These are phyloP conservation scores for Drosophila vallismaia DNA, from an alignment of 2,888 invertebrate species.

Conservation along the genomic window DNA sequence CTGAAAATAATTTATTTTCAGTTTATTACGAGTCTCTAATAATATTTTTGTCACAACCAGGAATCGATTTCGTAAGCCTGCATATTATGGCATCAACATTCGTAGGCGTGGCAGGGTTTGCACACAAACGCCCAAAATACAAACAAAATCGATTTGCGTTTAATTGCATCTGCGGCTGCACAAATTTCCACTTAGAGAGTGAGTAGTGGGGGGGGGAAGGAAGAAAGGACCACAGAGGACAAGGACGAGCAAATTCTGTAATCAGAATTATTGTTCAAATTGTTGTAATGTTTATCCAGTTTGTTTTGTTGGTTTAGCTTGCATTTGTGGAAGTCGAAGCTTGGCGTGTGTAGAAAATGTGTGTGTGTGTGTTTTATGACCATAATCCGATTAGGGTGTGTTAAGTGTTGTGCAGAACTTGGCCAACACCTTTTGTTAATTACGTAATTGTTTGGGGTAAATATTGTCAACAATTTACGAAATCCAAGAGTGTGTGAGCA, in stretches of 20 bases:
- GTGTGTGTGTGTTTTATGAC: conserved; percentile 41
- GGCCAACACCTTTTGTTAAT: conserved; percentile 64
- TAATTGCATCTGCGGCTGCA: conserved; percentile 72
- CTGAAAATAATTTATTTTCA: not conserved
- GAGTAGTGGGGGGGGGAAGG: conserved; percentile 3
- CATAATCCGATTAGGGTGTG: conserved; percentile 56
- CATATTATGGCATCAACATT: conserved; percentile 22
- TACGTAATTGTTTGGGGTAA: conserved; percentile 61
- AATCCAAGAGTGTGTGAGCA: conserved; percentile 12
- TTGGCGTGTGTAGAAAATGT: conserved; percentile 14
- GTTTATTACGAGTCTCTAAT: too few species aligned
- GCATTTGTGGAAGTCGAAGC: conserved; percentile 1
- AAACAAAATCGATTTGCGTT: conserved; percentile 76
- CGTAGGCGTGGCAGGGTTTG: conserved; percentile 33
- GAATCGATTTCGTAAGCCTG: conserved; percentile 10
- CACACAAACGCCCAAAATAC: conserved; percentile 35
- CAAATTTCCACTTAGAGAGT: conserved; percentile 47
- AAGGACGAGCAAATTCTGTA: conserved; percentile 57
- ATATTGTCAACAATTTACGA: conserved; percentile 40
- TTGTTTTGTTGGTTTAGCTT: conserved; percentile 56
- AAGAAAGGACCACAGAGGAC: not conserved
- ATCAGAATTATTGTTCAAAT: conserved; percentile 73
- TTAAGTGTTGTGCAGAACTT: conserved; percentile 63
- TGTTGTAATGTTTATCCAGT: conserved; percentile 73
- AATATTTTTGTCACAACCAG: not conserved